Percentiles rank a stretch among this genome's conserved stretches.
Conservation (phyloP, 2,113 vertebrate genomes). For the Scolopax mira region DNA sequence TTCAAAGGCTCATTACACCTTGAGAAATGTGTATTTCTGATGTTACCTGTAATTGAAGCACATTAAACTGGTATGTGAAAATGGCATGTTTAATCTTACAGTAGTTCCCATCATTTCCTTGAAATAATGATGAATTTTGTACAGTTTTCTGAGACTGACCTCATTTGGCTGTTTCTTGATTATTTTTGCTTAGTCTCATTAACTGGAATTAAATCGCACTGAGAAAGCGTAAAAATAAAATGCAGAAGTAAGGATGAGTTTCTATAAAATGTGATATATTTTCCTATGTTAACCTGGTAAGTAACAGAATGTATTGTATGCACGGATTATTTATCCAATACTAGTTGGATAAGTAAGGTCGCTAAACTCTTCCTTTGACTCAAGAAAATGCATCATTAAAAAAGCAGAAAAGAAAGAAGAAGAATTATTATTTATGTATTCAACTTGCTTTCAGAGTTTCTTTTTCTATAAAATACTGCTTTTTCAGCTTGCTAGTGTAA, state of each 20-base stretch:
- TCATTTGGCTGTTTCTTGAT: background rate
- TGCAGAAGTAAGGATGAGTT: background rate
- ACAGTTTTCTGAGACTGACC: background rate
- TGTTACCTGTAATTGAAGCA: background rate
- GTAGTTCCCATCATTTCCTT: background rate
- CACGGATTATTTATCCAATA: background rate
- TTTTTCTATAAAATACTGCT: background rate
- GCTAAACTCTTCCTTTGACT: background rate
- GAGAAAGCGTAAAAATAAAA: background rate
- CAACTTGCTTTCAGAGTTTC: background rate
- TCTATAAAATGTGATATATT: background rate
- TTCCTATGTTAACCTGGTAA: background rate
- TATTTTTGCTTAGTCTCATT: background rate
- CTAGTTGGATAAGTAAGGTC: background rate
- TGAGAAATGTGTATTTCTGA: background rate
- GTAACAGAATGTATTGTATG: background rate
- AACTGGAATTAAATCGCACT: background rate
- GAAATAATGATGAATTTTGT: background rate
- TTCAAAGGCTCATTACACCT: background rate
- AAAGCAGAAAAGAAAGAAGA: background rate
- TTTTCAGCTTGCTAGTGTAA: background rate
- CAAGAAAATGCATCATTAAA: background rate
- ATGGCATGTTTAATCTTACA: background rate
- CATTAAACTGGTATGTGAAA: background rate
- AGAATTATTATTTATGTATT: background rate